These are phyloP conservation scores for Tragelaphus scriptus DNA, from an alignment of 2,113 vertebrate species.

Conservation along the genomic window DNA sequence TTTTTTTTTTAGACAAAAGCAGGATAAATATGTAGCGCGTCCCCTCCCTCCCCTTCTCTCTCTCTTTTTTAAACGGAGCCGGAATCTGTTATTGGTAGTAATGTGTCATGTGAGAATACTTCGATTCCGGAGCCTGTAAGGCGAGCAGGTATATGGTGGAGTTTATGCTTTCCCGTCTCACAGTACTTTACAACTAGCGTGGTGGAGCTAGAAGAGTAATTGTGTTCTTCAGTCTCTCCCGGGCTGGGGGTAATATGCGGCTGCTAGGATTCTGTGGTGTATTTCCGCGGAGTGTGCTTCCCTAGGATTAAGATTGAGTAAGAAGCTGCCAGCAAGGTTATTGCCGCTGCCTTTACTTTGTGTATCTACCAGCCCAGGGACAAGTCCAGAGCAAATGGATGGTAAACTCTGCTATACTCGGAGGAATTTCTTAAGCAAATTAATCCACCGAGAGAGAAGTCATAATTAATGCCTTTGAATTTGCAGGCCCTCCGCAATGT, in stretches of 20 bases:
- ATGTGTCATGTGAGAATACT: slow-evolving; percentile 63
- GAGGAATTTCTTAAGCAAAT: slow-evolving; percentile 33
- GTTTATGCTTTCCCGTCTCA: neutral
- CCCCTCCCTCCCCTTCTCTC: neutral
- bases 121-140: slow-evolving; percentile 58
- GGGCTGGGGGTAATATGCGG: neutral
- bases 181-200: neutral
- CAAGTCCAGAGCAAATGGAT: neutral
- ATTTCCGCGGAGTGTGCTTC: neutral
- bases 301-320: neutral
- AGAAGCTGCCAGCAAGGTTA: neutral
- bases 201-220: neutral
- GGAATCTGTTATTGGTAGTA: slow-evolving; percentile 69
- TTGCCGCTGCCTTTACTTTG: neutral
- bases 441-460: neutral
- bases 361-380: neutral
- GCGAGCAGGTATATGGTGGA: slow-evolving; percentile 46
- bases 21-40: slow-evolving; percentile 20
- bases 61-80: slow-evolving; percentile 57
- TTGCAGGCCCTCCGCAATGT: slow-evolving; percentile 9
- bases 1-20: slow-evolving; percentile 35
- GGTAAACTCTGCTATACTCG: neutral
- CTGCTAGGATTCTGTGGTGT: neutral
- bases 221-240: neutral
- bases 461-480: slow-evolving; percentile 33